Base-by-base conservation (phyloP, 1,140 invertebrate genomes). In the Medauroidea extradentata region DNA sequence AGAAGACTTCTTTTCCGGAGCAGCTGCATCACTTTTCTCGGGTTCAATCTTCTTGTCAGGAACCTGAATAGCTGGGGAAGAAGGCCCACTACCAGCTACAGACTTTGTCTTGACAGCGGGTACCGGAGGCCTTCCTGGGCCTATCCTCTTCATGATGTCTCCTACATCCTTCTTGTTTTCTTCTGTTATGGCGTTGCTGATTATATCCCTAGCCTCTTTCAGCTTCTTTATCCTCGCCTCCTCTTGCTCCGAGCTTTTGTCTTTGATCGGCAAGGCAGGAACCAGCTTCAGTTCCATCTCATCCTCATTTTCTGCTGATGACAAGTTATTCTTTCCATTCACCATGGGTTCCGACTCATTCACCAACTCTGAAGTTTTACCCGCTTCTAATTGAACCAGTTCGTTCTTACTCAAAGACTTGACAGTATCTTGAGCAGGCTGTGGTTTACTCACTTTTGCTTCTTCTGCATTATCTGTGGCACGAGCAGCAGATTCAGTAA, bases 161-260 rank as follows among this genome's bases (percentile, higher is more conserved):
- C 5, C 49, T 51, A 18, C 0, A 3, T 51, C 76, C 68, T 69
- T 79, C 70, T 75, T 80, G 70, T 74, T 79, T 58, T 65, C 65
- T 14, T 67, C 61, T 25, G 60, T 60, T 64, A 82, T 78, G 54
- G 80, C 80, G 72, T 78, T 82, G 64, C 79, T 80, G 58, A 82
- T 82, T 50, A 82, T 81, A 69, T 75, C 77, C 53, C 79, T 77
- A 13, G 81, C 81, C 64, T 79, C 80, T 64, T 78, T 77, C 34
- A 81, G 71, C 69, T 79, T 77, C 63, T 74, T 51, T n/a, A 51
- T 34, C 14, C 49, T 29, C 16, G 49, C 49, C 38, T 51, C 38
- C 25, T 25, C 49, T 34, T 51, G 49, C 21, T 51, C 25, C 9
- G 25, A 51, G 16, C 27, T 34, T 34, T 51, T 51, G 8, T 51